Evolutionary conservation across 2,113 vertebrate genomes (phyloP).

Genomic region (Ailurus styani): DNA sequence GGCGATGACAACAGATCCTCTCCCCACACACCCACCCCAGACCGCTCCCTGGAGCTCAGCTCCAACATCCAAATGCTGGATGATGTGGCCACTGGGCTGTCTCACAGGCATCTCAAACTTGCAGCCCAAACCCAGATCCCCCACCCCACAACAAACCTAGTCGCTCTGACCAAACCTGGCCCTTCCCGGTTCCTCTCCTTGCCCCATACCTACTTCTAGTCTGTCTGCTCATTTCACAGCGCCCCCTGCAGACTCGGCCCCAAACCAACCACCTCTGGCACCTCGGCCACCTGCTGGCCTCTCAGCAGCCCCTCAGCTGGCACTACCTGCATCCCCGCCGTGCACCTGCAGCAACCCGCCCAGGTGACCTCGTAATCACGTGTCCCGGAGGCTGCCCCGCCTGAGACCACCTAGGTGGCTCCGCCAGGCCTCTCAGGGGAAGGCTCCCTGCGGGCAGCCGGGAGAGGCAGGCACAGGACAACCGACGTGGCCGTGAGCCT

Average conservation of each 20-base stretch:
- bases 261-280: not conserved
- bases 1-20: not conserved
- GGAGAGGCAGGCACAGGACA: not conserved
- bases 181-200: not conserved
- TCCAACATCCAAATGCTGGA: not conserved
- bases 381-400: not conserved
- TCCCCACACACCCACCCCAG: not conserved
- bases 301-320: not conserved
- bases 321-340: fast-evolving
- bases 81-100: not conserved
- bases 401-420: not conserved
- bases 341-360: not conserved
- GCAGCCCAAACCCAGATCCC: not conserved
- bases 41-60: not conserved
- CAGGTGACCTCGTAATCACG: not conserved
- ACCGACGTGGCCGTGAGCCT: too few species aligned
- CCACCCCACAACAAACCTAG: not conserved
- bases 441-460: not conserved
- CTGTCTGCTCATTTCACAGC: not conserved
- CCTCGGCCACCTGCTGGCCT: fast-evolving
- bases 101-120: not conserved
- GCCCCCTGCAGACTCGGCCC: not conserved
- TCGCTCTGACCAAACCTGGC: not conserved
- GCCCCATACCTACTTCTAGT: not conserved
- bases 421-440: not conserved